These are phyloP conservation scores for Oryzias celebensis DNA, from an alignment of 2,113 vertebrate genomes.

Conservation along the genomic window DNA sequence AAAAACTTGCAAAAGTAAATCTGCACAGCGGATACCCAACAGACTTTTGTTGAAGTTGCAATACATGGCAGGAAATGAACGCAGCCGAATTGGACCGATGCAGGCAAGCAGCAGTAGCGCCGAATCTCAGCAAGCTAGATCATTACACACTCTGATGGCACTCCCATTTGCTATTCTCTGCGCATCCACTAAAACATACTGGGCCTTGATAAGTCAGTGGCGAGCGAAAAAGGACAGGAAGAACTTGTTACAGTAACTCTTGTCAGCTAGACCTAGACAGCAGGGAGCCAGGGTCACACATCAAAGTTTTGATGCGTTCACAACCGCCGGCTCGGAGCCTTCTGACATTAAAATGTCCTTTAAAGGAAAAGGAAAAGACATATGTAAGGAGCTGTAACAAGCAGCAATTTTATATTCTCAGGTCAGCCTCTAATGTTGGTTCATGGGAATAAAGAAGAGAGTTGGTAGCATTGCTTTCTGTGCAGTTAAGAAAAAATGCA, in stretches of 20 bases:
- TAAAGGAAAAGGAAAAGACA: background rate
- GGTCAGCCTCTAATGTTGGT: slow-evolving; percentile 2
- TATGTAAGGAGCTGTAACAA: background rate
- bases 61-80: slow-evolving; percentile 7
- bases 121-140: slow-evolving; percentile 58
- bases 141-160: slow-evolving; percentile 67
- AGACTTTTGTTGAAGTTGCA: slow-evolving; percentile 20
- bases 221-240: slow-evolving; percentile 21
- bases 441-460: slow-evolving; percentile 12
- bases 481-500: slow-evolving; percentile 25
- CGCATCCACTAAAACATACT: slow-evolving; percentile 69
- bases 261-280: slow-evolving; percentile 18
- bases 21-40: slow-evolving; percentile 6
- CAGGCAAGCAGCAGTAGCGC: slow-evolving; percentile 32
- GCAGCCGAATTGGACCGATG: slow-evolving; percentile 23
- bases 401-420: slow-evolving; percentile 15
- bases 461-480: slow-evolving; percentile 3
- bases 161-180: slow-evolving; percentile 73
- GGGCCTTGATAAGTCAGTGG: slow-evolving; percentile 53
- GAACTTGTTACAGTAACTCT: slow-evolving; percentile 29
- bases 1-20: slow-evolving; percentile 19
- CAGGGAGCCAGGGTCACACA: slow-evolving; percentile 27
- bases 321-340: slow-evolving; percentile 3
- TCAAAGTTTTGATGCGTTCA: slow-evolving; percentile 17
- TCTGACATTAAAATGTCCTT: background rate